Evolutionary conservation across 2,797 vertebrate genomes (phyloP).

Genomic region (Triplophysa bombifrons): DNA sequence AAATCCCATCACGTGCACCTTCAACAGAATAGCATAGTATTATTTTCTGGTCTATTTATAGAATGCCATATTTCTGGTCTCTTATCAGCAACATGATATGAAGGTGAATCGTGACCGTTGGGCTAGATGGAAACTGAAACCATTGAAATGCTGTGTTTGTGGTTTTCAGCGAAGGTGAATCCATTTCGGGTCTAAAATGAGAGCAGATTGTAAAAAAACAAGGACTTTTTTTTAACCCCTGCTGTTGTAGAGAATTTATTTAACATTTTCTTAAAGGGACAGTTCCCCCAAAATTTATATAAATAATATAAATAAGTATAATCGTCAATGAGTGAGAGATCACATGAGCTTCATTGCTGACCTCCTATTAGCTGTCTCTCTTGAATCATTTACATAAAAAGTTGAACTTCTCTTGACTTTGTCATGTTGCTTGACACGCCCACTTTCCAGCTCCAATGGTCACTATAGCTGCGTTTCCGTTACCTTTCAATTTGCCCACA

Average conservation of each 20-base stretch:
- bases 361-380: too few relatives aligned
- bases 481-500: too few relatives aligned
- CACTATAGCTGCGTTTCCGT: too few relatives aligned
- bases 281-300: not conserved
- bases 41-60: slow-evolving; percentile 34
- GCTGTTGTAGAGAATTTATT: not conserved
- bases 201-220: not conserved
- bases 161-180: slow-evolving; percentile 21
- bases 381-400: too few relatives aligned
- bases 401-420: too few relatives aligned
- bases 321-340: not conserved
- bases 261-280: not conserved
- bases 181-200: not conserved
- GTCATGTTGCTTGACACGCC: too few relatives aligned
- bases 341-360: too few relatives aligned
- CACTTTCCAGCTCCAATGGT: too few relatives aligned
- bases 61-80: slow-evolving; percentile 11
- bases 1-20: not conserved
- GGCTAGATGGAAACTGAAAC: slow-evolving; percentile 31
- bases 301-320: too few relatives aligned
- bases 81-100: slow-evolving; percentile 34
- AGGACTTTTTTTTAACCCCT: not conserved
- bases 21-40: not conserved
- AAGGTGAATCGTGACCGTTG: slow-evolving; percentile 20
- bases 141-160: slow-evolving; percentile 14